Percentiles rank a stretch among this genome's conserved stretches.
Conservation (phyloP, 2,888 invertebrate species). For the Drosophila mulleri region DNA sequence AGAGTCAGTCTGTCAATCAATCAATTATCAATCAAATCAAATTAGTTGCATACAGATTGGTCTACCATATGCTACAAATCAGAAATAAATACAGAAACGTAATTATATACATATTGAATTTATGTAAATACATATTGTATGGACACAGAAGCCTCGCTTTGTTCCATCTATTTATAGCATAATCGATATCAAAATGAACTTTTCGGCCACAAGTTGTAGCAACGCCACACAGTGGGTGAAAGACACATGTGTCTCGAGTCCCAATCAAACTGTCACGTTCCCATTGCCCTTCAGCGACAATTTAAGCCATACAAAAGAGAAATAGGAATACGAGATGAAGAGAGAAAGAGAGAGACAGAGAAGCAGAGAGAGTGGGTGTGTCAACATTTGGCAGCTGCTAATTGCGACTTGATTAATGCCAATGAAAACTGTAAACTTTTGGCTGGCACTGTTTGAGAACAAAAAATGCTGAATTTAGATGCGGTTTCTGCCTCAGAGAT, state of each 20-base stretch:
- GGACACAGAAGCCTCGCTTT: neutral
- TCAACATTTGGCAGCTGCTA: conserved; percentile 39
- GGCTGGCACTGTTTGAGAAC: conserved; percentile 2
- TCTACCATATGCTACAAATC: neutral
- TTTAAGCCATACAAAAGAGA: conserved; percentile 39
- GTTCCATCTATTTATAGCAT: neutral
- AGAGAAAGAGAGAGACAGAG: neutral
- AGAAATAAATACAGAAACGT: neutral
- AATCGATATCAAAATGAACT: neutral
- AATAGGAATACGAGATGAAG: neutral
- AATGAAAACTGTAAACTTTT: conserved; percentile 19
- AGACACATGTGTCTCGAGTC: conserved; percentile 20
- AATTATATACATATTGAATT: neutral
- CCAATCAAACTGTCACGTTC: conserved; percentile 35
- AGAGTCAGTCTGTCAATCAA: neutral
- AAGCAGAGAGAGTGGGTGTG: conserved; percentile 2
- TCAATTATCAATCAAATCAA: neutral
- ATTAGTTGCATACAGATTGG: neutral
- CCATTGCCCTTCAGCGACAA: conserved; percentile 26
- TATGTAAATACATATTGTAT: neutral
- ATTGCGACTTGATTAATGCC: conserved; percentile 35
- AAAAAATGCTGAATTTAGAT: neutral
- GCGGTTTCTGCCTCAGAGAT: neutral
- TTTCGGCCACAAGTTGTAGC: conserved; percentile 12
- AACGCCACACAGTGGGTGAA: neutral